Evolutionary conservation across 1,140 invertebrate genomes (phyloP), one percentile per base, ranked within the genome.

Genomic region (Panulirus ornatus): DNA sequence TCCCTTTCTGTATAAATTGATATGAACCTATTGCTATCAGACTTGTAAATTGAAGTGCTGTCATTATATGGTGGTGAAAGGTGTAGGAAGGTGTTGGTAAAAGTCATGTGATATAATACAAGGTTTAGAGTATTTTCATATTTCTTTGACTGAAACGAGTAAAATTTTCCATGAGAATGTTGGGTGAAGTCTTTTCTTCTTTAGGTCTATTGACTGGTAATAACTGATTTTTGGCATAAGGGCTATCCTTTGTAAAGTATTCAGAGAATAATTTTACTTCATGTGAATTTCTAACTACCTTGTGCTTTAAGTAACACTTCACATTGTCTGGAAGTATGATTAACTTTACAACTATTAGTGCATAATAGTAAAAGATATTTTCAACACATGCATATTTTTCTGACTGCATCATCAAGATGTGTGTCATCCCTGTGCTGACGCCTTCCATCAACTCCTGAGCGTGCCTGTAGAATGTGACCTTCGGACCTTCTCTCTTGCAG

Each of bases 401-500:
- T 66, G 58, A 66, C 58, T 66, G 58, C 58, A 66, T 66, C 58
- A 66, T 30, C 58, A 66, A 66, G 76, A 79, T 42, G 76, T 47
- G 44, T 79, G 71, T 75, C 40, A 22, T 30, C 40, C 36, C 9
- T 75, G 71, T 75, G 76, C 44, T 44, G 27, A 44, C 40, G 42
- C 27, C 40, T 47, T 38, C 47, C 81, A 66, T 27, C 54, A 51
- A 66, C 54, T 34, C 0, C 42, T 63, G 81, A 44, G 30, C 36
- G 66, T 54, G 44, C 84, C 63, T 85, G 58, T 66, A 66, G 58
- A 66, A 66, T 66, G 47, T 73, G 75, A 89, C 79, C 78, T 19
- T 73, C 44, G 66, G 78, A 79, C 78, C 86, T 83, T 83, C 87
- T 89, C 79, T 89, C 58, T 82, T 82, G 66, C 87, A 89, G 87